Evolutionary conservation across 2,888 invertebrate genomes (phyloP), one percentile per base, ranked within the genome.

Genomic region (Calameuta pallipes): DNA sequence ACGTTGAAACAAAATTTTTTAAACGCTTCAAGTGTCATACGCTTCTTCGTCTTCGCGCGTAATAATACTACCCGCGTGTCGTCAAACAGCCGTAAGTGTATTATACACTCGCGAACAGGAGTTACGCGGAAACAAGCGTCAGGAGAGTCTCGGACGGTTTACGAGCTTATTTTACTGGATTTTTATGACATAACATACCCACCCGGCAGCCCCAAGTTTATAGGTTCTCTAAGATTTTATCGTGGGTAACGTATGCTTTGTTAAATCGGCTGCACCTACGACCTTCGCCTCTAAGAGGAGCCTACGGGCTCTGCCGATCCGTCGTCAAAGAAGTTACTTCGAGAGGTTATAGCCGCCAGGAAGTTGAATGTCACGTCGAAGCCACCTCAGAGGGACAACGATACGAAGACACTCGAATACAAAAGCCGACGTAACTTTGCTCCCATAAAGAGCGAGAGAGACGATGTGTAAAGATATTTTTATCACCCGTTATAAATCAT

Each of bases 101-200:
- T 80, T 82, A 82, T 83, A 81, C 80, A 81, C 80, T 75, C 80
- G 80, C 79, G 80, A 82, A 81, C 82, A 80, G 83, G 56, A 56
- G 56, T 56, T 56, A 56, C 56, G 56, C 56, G 56, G 41, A 56
- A 56, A 56, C 56, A 56, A 56, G 56, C 56, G 56, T 56, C 56
- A 56, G 23, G 56, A 56, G 56, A 56, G 56, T 81, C 86, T 82
- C 85, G 82, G 86, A 84, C 87, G 84, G 84, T 90, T 91, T 91
- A 90, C 90, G 91, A 91, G 89, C 89, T 89, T 90, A 90, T 90
- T 91, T 91, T 90, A 91, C 90, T 87, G 90, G 88, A 90, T 91
- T 91, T 91, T 91, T 91, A 91, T 91, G 91, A 91, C 89, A 91
- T 90, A 90, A 90, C 90, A 87, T 87, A 88, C 85, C 88, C 81